phyloP scores from a whole-genome alignment of 2,113 vertebrate genomes.

The Vidua macroura region DNA sequence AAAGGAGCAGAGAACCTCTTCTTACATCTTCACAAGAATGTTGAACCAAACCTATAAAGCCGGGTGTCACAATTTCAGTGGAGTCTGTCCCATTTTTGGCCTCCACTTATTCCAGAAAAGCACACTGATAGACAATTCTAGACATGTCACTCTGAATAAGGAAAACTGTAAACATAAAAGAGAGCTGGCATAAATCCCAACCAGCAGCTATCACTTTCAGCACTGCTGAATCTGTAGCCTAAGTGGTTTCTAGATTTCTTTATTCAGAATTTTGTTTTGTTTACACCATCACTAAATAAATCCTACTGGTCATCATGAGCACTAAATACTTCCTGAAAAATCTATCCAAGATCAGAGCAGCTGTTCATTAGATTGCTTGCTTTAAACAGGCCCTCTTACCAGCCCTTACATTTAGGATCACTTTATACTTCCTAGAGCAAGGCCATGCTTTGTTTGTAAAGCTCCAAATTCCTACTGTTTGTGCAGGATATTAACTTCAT shows the following conservation, averaged over 20 bases:
- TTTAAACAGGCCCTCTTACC: not conserved
- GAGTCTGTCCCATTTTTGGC: not conserved
- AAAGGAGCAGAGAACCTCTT: not conserved
- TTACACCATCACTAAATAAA: not conserved
- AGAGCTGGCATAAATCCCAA: not conserved
- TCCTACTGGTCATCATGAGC: not conserved
- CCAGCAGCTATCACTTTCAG: not conserved
- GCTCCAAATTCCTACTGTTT: accelerated
- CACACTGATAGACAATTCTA: not conserved
- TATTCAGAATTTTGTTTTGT: not conserved
- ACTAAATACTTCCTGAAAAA: not conserved
- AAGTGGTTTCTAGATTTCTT: not conserved
- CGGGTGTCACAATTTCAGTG: not conserved
- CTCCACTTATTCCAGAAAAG: not conserved
- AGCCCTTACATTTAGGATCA: not conserved
- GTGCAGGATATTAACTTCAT: not conserved
- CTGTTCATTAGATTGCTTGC: not conserved
- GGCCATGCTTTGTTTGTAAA: not conserved
- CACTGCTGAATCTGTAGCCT: accelerated
- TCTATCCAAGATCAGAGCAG: not conserved
- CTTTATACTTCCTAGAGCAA: not conserved
- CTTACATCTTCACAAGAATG: not conserved
- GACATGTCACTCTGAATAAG: not conserved
- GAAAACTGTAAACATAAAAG: not conserved
- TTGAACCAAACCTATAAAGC: not conserved